phyloP scores from a whole-genome alignment of 2,797 vertebrate species.

The Lemur catta region DNA sequence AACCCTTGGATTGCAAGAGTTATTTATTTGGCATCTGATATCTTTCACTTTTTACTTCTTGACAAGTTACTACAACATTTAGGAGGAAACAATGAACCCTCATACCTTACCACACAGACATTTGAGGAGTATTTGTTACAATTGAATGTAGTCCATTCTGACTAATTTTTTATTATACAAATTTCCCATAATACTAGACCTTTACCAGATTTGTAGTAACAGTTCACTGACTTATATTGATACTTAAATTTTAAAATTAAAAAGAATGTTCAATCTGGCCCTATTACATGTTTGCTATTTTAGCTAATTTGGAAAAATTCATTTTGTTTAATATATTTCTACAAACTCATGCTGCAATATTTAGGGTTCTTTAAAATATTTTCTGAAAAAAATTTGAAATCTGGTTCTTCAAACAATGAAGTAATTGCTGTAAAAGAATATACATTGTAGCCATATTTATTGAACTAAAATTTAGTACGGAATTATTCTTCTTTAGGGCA shows the following conservation, averaged over 20 bases:
- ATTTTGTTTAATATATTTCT: not conserved
- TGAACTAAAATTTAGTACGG: conserved; percentile 27
- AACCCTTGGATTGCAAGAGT: not conserved
- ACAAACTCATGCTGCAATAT: not conserved
- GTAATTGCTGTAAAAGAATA: conserved; percentile 1
- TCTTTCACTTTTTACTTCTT: not conserved
- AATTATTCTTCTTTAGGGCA: conserved; percentile 10
- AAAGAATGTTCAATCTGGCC: not conserved
- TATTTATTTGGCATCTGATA: not conserved
- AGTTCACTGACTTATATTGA: not conserved
- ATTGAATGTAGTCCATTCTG: not conserved
- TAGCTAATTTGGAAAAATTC: not conserved
- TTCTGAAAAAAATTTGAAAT: conserved; percentile 18
- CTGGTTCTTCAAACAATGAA: not conserved
- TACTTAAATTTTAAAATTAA: not conserved
- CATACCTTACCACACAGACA: not conserved
- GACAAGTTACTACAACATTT: not conserved
- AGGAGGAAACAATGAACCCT: not conserved
- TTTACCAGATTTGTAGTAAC: not conserved
- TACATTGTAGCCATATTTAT: not conserved
- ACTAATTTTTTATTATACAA: not conserved
- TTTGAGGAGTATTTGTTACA: not conserved
- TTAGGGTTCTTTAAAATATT: not conserved
- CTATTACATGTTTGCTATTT: not conserved
- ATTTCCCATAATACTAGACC: not conserved